phyloP scores from a whole-genome alignment of 2,797 vertebrate species.

The Pteronotus mesoamericanus region DNA sequence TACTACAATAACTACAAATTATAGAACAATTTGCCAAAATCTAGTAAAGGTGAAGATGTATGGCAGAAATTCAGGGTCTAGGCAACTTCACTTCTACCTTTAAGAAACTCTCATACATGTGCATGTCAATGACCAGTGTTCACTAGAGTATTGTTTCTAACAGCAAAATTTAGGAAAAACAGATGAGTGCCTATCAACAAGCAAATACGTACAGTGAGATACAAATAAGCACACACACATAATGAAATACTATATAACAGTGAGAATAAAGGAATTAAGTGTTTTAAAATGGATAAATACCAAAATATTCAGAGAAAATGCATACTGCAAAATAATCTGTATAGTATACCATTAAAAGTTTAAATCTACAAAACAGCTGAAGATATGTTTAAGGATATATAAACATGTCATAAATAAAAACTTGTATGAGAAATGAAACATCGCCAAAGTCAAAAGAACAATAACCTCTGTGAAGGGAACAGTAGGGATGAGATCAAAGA shows the following conservation, averaged over 20 bases:
- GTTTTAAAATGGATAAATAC: not conserved
- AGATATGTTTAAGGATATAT: not conserved
- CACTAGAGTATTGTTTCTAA: not conserved
- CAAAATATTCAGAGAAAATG: constrained; percentile 2
- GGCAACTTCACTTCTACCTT: not conserved
- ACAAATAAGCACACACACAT: not conserved
- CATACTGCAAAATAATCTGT: constrained; percentile 28
- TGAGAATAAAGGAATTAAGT: not conserved
- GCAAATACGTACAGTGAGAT: not conserved
- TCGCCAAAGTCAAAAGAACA: not conserved
- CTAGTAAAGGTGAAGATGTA: constrained; percentile 8
- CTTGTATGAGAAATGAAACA: not conserved
- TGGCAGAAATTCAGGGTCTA: not conserved
- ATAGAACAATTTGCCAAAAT: constrained; percentile 21
- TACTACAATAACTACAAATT: not conserved
- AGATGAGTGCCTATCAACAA: not conserved
- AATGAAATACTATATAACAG: not conserved
- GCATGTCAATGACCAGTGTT: not conserved
- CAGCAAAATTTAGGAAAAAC: not conserved
- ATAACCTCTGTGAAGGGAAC: not conserved
- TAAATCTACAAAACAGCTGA: not conserved
- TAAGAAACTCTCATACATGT: not conserved
- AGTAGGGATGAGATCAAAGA: not conserved
- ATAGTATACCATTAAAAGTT: not conserved
- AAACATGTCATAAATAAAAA: not conserved